Evolutionary conservation across 2,797 vertebrate species (phyloP).

Genomic region (Tenualosa thibaudeaui): DNA sequence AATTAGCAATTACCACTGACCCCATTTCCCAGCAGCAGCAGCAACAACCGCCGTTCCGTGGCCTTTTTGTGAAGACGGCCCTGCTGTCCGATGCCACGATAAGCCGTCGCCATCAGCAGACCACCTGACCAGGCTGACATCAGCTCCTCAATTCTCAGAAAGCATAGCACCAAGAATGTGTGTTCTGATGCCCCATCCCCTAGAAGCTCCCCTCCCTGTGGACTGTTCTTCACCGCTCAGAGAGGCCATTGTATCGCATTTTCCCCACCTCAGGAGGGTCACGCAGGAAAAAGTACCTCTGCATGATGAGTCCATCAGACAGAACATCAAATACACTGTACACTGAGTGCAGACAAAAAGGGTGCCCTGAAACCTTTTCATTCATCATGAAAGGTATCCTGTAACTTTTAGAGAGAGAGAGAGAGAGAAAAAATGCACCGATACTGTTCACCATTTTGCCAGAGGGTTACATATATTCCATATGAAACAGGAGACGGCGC

Average conservation of each 20-base stretch:
- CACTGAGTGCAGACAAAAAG: background rate
- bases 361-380: background rate
- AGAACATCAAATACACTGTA: background rate
- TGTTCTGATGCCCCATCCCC: background rate
- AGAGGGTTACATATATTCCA: constrained; percentile 9
- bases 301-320: background rate
- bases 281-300: background rate
- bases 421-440: background rate
- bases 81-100: background rate
- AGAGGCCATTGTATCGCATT: background rate
- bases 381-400: constrained; percentile 17
- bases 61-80: background rate
- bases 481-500: background rate
- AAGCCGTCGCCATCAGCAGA: background rate
- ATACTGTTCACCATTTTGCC: constrained; percentile 4
- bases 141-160: background rate
- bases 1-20: background rate
- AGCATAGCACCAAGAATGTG: background rate
- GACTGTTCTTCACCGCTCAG: background rate
- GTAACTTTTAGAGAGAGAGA: background rate
- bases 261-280: background rate
- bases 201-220: background rate
- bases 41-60: background rate
- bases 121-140: background rate
- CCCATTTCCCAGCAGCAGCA: background rate